Evolutionary conservation across 2,888 invertebrate species (phyloP).

Genomic region (Ennomos erosarius): DNA sequence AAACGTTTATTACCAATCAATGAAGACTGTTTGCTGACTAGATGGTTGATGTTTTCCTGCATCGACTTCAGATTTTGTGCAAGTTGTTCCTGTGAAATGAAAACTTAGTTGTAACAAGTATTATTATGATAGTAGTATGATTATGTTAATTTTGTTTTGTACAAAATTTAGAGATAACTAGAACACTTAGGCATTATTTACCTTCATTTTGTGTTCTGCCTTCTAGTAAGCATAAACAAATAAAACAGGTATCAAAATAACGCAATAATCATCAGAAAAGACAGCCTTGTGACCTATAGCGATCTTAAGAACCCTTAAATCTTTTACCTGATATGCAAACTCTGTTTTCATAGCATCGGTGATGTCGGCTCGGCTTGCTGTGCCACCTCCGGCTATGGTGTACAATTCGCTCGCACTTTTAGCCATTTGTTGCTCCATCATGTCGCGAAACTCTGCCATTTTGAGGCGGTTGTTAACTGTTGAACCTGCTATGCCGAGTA

Average conservation of each 20-base stretch:
- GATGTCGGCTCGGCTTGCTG: constrained; percentile 65
- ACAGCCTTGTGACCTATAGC: too few species aligned
- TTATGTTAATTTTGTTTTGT: too few species aligned
- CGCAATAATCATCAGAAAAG: too few species aligned
- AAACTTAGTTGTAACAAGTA: too few species aligned
- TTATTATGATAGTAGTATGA: too few species aligned
- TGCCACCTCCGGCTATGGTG: constrained; percentile 72
- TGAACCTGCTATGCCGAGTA: constrained; percentile 87
- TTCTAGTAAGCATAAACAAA: constrained; percentile 30
- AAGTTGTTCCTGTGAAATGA: constrained; percentile 72
- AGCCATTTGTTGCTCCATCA: constrained; percentile 85
- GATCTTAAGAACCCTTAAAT: too few species aligned
- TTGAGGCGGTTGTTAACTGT: constrained; percentile 87
- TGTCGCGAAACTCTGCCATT: constrained; percentile 87
- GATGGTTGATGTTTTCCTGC: constrained; percentile 73
- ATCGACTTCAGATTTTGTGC: constrained; percentile 71
- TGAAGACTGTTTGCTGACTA: constrained; percentile 73
- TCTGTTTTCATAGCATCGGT: constrained; percentile 77
- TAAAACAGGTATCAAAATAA: background rate
- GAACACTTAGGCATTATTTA: constrained; percentile 14
- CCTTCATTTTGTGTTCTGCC: constrained; percentile 31
- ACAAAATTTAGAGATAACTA: too few species aligned
- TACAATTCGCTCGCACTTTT: constrained; percentile 76
- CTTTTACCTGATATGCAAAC: constrained; percentile 72
- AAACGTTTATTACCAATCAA: constrained; percentile 66